Evolutionary conservation across 2,797 vertebrate genomes (phyloP), one percentile per base, ranked within the genome.

Genomic region (Melanotaenia parkinsoni): DNA sequence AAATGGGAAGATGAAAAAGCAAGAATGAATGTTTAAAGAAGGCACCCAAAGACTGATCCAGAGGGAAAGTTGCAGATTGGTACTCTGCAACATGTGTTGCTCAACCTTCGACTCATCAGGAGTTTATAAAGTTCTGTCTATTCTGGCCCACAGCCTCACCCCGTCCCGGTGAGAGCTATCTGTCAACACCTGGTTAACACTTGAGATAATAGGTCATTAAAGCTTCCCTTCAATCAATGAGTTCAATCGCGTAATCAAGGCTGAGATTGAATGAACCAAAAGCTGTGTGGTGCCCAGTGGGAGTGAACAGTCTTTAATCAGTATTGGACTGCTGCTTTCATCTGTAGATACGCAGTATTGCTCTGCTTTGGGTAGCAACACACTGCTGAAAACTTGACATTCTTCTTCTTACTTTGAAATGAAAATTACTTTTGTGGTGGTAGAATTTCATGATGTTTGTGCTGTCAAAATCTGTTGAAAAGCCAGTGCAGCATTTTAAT

Each of bases 191-290:
- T 94, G 92, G 94, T 93, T 94, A 94, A 93, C 90, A 91, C 90
- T 92, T 83, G 83, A 90, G 91, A 93, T 92, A 94, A 94, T 91
- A 89, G 90, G 92, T 93, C 92, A 93, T 94, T 94, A 94, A 89
- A 90, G 88, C 88, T 89, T 83, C 73, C 88, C 87, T 91, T 90
- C 90, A 94, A 92, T 94, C 93, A 88, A 89, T 92, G 90, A 85
- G 76, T 89, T 91, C 90, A 90, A 92, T 93, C 81, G 68, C 89
- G 85, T 89, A 91, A 93, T 94, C 91, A 91, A 89, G 90, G 82
- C 79, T 22, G 50, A 85, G 85, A 89, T 79, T 89, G 89, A 93
- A 92, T 88, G 89, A 88, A 91, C 79, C 86, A 79, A 84, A 85
- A 91, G 67, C 85, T 81, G 84, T 78, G 18, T 81, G 85, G 67